Conservation (phyloP, 1,140 invertebrate genomes). For the Saccostrea cuccullata region DNA sequence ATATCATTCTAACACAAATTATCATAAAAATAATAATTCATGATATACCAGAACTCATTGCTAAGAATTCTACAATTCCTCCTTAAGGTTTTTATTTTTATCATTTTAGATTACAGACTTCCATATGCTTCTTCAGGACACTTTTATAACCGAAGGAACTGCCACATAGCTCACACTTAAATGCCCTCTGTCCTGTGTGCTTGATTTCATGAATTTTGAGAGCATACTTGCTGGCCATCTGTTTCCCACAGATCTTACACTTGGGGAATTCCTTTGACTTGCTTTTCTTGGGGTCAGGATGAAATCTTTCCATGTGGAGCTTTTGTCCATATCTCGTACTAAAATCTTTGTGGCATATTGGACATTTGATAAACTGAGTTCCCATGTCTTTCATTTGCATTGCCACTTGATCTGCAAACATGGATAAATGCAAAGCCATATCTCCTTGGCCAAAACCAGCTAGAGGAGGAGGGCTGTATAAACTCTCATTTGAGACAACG, state of each 20-base stretch:
- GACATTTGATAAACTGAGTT: not conserved
- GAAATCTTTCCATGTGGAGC: constrained; percentile 13
- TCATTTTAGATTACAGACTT: not conserved
- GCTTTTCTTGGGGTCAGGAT: constrained; percentile 12
- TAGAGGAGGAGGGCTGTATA: not conserved
- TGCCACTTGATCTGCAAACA: not conserved
- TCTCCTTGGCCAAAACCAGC: not conserved
- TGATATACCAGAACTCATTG: no score
- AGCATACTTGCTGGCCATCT: constrained; percentile 27
- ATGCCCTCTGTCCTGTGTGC: not conserved
- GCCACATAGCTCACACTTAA: not conserved
- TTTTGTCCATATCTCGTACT: not conserved
- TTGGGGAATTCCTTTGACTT: not conserved
- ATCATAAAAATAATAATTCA: no score
- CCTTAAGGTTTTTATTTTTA: not conserved
- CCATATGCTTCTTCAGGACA: constrained; percentile 5
- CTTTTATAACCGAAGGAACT: not conserved
- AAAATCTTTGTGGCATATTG: not conserved
- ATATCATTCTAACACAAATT: no score
- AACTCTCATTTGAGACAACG: not conserved
- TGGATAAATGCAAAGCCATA: not conserved
- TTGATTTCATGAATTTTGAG: constrained; percentile 19
- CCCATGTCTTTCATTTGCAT: not conserved
- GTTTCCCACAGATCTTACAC: constrained; percentile 10
- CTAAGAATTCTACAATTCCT: no score